Percentiles rank a stretch among this genome's conserved stretches.
phyloP scores from a whole-genome alignment of 2,113 vertebrate species.

The Colaptes auratus region DNA sequence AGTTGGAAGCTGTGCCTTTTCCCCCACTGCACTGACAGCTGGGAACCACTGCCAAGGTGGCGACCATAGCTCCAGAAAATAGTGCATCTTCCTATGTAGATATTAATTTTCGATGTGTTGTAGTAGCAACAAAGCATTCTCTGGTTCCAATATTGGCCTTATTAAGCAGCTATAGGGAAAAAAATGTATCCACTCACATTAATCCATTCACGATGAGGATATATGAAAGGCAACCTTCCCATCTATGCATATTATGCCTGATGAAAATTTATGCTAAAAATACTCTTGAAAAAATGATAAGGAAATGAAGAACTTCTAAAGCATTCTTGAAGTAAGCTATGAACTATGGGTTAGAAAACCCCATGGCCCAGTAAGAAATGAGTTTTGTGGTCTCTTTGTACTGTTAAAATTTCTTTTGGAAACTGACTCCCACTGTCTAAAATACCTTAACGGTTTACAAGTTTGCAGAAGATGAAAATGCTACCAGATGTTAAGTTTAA shows the following conservation, averaged over 20 bases:
- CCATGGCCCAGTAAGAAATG: conserved; percentile 51
- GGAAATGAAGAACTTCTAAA: conserved; percentile 8
- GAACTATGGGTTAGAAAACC: conserved; percentile 60
- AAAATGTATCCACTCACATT: neutral
- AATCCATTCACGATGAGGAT: neutral
- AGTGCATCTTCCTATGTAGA: neutral
- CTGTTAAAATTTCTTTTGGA: conserved; percentile 72
- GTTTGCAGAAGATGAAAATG: conserved; percentile 78
- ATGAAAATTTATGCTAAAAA: conserved; percentile 38
- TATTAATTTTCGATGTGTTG: neutral
- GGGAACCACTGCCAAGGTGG: neutral
- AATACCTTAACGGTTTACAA: conserved; percentile 73
- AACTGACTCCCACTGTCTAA: conserved; percentile 68
- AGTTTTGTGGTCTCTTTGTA: conserved; percentile 71
- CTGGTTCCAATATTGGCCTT: neutral
- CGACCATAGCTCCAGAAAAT: neutral
- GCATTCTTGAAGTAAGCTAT: neutral
- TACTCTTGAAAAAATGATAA: neutral
- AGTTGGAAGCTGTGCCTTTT: neutral
- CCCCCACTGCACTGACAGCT: neutral
- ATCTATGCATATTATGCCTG: neutral
- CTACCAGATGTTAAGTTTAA: conserved; percentile 77
- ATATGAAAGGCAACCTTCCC: neutral
- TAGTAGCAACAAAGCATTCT: neutral
- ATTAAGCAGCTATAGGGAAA: neutral